Percentiles rank a stretch among this genome's conserved stretches.
These are phyloP conservation scores for Drosophila melanocephala DNA, from an alignment of 2,888 invertebrate genomes.

Conservation along the genomic window DNA sequence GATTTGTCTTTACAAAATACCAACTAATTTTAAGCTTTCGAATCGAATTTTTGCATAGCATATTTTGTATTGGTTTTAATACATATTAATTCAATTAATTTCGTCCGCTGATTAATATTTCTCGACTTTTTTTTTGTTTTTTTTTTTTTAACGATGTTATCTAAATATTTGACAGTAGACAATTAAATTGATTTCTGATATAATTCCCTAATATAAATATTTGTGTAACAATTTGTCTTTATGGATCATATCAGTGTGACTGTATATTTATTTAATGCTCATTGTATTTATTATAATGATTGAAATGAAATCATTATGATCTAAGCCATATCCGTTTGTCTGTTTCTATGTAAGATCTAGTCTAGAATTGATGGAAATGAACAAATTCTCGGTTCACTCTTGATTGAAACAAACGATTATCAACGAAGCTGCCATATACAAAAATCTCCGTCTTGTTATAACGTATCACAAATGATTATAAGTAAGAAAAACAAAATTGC, in stretches of 20 bases:
- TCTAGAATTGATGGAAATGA: conserved; percentile 3
- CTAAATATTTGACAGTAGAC: neutral
- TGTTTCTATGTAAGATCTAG: conserved; percentile 14
- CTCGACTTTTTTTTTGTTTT: neutral
- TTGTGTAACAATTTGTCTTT: neutral
- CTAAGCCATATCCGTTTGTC: conserved; percentile 14
- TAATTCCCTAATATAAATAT: neutral
- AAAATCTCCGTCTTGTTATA: neutral
- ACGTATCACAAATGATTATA: neutral
- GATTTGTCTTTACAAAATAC: neutral
- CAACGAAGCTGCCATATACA: conserved; percentile 10
- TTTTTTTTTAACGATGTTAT: neutral
- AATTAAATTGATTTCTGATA: neutral
- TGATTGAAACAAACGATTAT: neutral
- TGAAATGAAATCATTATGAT: neutral
- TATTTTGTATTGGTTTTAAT: neutral
- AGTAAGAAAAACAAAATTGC: neutral
- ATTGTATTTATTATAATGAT: neutral
- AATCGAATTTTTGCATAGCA: neutral
- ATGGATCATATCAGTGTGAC: conserved; percentile 4
- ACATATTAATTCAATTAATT: neutral
- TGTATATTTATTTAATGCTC: conserved; percentile 4
- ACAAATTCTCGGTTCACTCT: neutral
- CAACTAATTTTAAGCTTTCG: neutral
- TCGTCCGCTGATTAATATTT: neutral